Conservation (phyloP, 53 echinoderm and acorn worm species). For the Henricia sp. region DNA sequence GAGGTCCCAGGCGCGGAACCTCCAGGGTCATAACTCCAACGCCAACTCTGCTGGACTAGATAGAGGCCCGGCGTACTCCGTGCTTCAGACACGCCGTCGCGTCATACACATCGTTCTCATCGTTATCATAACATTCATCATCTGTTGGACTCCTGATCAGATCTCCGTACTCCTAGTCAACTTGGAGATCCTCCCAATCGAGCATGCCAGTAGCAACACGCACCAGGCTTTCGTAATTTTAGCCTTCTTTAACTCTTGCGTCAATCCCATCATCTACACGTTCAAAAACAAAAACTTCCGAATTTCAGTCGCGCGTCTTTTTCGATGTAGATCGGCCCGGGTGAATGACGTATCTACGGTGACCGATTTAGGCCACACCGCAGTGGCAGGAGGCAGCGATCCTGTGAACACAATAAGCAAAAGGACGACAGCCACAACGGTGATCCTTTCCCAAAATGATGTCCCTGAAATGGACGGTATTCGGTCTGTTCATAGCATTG, state of each 20-base stretch:
- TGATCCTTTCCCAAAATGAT: neutral
- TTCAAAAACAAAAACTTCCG: conserved; percentile 71
- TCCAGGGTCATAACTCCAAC: neutral
- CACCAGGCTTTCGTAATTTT: conserved; percentile 53
- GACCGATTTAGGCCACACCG: conserved; percentile 3
- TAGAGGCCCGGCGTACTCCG: conserved; percentile 31
- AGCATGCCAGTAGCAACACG: conserved; percentile 8
- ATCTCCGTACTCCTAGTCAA: conserved; percentile 58
- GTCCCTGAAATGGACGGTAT: neutral
- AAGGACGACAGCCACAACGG: neutral
- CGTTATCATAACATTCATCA: conserved; percentile 60
- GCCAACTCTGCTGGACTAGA: neutral
- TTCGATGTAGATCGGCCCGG: neutral
- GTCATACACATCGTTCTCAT: conserved; percentile 59
- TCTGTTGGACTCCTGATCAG: conserved; percentile 72
- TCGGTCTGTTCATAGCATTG: neutral
- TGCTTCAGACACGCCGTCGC: conserved; percentile 46
- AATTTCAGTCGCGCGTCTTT: conserved; percentile 42
- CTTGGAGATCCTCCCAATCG: conserved; percentile 25
- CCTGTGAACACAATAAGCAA: conserved; percentile 14
- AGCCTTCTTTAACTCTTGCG: conserved; percentile 63
- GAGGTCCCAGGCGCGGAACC: conserved; percentile 48
- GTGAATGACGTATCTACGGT: neutral
- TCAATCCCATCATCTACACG: conserved; percentile 69
- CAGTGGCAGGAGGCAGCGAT: neutral